phyloP scores from a whole-genome alignment of 2,797 vertebrate genomes.

The Sebastes miniatus region DNA sequence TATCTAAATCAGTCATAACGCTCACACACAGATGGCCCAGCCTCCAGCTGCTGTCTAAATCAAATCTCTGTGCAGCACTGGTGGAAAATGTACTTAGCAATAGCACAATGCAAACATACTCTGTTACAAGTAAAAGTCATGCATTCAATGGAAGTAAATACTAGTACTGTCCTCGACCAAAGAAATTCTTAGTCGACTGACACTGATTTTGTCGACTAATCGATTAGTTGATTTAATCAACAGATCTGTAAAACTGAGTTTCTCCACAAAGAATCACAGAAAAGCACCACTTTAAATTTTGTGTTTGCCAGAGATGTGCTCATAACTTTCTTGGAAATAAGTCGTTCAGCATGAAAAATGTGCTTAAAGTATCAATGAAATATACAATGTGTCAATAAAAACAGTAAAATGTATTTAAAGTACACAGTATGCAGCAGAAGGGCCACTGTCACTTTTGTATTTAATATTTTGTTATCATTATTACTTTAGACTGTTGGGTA shows the following conservation, averaged over 20 bases:
- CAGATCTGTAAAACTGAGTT: too few relatives aligned
- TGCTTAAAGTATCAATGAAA: background rate
- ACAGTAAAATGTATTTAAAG: background rate
- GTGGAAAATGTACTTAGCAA: background rate
- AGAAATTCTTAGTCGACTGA: too few relatives aligned
- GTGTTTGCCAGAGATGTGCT: too few relatives aligned
- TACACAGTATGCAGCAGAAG: background rate
- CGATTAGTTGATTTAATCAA: too few relatives aligned
- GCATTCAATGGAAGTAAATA: background rate
- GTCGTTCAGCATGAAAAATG: background rate
- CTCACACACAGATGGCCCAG: background rate
- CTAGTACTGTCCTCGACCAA: too few relatives aligned
- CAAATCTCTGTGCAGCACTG: background rate
- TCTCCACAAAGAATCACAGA: too few relatives aligned
- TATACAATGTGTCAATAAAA: background rate
- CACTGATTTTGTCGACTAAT: too few relatives aligned
- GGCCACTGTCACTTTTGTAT: too few relatives aligned
- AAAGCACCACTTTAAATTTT: too few relatives aligned
- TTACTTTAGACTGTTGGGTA: background rate
- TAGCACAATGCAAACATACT: background rate
- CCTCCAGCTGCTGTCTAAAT: constrained; percentile 10
- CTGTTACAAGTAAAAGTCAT: background rate
- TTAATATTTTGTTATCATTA: background rate
- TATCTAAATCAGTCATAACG: constrained; percentile 12
- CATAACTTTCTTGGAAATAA: too few relatives aligned